Evolutionary conservation across 1,140 invertebrate species (phyloP).

Genomic region (Latrodectus geometricus): DNA sequence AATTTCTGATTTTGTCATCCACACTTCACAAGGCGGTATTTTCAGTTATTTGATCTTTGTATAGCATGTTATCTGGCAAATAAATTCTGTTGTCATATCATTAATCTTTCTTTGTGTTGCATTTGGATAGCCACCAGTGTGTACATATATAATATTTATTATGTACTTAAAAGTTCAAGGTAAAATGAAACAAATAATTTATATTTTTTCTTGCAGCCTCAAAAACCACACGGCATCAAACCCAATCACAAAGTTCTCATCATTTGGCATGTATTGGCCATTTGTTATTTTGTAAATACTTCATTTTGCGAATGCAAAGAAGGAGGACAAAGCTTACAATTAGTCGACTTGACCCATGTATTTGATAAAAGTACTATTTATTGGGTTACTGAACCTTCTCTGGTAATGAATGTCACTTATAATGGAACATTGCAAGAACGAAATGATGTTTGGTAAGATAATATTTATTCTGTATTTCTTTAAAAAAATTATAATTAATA

Average conservation of each 20-base stretch:
- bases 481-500: no score
- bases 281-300: constrained; percentile 8
- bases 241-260: constrained; percentile 13
- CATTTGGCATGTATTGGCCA: constrained; percentile 24
- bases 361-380: constrained; percentile 56
- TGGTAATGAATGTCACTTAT: constrained; percentile 36
- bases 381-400: constrained; percentile 51
- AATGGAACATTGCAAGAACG: constrained; percentile 22
- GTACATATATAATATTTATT: no score
- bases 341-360: constrained; percentile 54
- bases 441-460: constrained; percentile 34
- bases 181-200: not conserved
- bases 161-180: no score
- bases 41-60: no score
- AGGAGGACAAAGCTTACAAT: no score
- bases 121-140: no score
- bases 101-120: no score
- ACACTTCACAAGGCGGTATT: no score
- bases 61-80: no score
- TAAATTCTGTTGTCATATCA: no score
- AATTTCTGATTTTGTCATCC: no score
- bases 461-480: not conserved
- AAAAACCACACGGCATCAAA: constrained; percentile 5
- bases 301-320: not conserved
- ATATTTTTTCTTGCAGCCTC: constrained; percentile 16